phyloP scores from a whole-genome alignment of 2,113 vertebrate species.

The Salvator merianae region DNA sequence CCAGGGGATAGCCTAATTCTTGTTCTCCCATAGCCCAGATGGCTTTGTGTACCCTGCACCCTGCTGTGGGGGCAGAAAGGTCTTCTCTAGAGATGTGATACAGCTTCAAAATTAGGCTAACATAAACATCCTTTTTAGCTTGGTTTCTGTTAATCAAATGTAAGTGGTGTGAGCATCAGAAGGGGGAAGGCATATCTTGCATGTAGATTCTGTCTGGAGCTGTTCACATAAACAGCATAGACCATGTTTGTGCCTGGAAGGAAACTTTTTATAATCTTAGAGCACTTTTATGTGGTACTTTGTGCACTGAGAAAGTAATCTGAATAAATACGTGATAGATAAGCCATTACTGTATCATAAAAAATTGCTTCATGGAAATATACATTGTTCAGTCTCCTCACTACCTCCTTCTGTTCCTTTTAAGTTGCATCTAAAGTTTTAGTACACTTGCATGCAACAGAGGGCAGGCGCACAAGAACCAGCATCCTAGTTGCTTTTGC shows the following conservation, averaged over 20 bases:
- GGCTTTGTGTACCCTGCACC: slow-evolving; percentile 81
- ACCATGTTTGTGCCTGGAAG: neutral
- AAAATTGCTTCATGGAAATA: neutral
- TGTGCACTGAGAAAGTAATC: no score
- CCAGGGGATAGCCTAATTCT: neutral
- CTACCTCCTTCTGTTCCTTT: no score
- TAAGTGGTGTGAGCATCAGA: slow-evolving; percentile 20
- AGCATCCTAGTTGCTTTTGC: no score
- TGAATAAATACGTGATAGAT: neutral
- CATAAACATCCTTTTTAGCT: slow-evolving; percentile 78
- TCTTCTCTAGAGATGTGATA: slow-evolving; percentile 75
- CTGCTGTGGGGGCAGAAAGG: slow-evolving; percentile 77
- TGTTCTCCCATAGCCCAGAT: slow-evolving; percentile 76
- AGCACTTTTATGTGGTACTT: neutral
- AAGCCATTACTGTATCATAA: neutral
- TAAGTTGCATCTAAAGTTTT: neutral
- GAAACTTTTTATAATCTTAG: neutral
- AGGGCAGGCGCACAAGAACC: no score
- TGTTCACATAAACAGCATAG: neutral
- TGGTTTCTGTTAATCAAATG: slow-evolving; percentile 40
- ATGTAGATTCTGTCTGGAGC: neutral
- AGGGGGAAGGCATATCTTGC: neutral
- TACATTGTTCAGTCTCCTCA: neutral
- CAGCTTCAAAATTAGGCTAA: slow-evolving; percentile 81
- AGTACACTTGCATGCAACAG: neutral